Conservation (phyloP, 2,888 invertebrate genomes). For the Agriotes lineatus region DNA sequence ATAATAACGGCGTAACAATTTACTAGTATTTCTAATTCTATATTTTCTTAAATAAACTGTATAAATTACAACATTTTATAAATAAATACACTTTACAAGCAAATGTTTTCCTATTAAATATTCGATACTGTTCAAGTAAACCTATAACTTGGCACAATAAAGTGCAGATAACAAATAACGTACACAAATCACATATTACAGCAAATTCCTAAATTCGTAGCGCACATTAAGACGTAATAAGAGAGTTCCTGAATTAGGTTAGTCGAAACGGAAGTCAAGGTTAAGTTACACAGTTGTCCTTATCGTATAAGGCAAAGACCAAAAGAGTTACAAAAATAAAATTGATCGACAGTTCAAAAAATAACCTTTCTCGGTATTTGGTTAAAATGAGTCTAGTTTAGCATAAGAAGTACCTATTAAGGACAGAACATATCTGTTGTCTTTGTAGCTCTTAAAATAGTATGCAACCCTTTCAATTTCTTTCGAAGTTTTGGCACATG, state of each 20-base stretch:
- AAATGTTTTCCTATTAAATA: conserved; percentile 25
- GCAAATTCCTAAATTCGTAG: conserved; percentile 28
- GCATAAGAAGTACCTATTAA: background rate
- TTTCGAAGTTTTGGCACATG: conserved; percentile 38
- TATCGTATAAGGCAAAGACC: conserved; percentile 7
- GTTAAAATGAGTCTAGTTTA: background rate
- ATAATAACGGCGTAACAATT: background rate
- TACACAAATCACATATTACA: conserved; percentile 34
- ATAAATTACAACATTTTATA: conserved; percentile 36
- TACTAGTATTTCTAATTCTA: conserved; percentile 20
- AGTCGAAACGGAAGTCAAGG: background rate
- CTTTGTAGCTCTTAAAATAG: background rate
- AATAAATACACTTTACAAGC: conserved; percentile 33
- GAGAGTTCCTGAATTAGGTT: conserved; percentile 4
- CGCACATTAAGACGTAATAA: conserved; percentile 15
- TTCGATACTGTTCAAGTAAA: conserved; percentile 25
- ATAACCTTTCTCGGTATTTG: background rate
- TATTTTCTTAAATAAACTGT: conserved; percentile 36
- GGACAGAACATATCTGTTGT: background rate
- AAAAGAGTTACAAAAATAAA: conserved; percentile 22
- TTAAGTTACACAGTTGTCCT: background rate
- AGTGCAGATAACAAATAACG: conserved; percentile 22
- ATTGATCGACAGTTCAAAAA: conserved; percentile 7
- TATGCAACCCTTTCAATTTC: background rate
- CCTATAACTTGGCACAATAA: conserved; percentile 34